phyloP scores from a whole-genome alignment of 1,140 invertebrate genomes.

The Drosophila novamexicana region DNA sequence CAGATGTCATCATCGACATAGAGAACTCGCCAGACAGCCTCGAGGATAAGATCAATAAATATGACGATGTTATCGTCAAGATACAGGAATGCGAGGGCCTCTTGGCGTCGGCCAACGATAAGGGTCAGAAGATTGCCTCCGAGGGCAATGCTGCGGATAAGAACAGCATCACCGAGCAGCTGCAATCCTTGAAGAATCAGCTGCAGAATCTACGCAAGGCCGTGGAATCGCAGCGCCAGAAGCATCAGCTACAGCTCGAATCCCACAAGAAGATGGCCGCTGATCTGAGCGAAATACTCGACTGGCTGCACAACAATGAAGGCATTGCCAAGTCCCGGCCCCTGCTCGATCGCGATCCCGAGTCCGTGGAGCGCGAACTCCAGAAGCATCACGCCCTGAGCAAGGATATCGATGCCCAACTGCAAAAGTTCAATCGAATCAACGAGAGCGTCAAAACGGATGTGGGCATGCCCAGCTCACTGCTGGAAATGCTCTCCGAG shows the following conservation, averaged over 20 bases:
- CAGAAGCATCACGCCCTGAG: slow-evolving; percentile 90
- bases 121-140: slow-evolving; percentile 95
- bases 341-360: slow-evolving; percentile 90
- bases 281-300: slow-evolving; percentile 92
- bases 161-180: slow-evolving; percentile 93
- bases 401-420: slow-evolving; percentile 89
- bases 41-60: slow-evolving; percentile 94
- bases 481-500: slow-evolving; percentile 93
- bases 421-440: slow-evolving; percentile 89
- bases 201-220: slow-evolving; percentile 91
- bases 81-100: slow-evolving; percentile 95
- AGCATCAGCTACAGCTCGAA: slow-evolving; percentile 94
- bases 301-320: slow-evolving; percentile 94
- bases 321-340: slow-evolving; percentile 92
- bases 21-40: slow-evolving; percentile 91
- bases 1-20: slow-evolving; percentile 93
- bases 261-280: slow-evolving; percentile 92
- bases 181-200: slow-evolving; percentile 94
- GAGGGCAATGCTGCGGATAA: slow-evolving; percentile 94
- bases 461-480: slow-evolving; percentile 90
- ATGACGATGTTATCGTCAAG: slow-evolving; percentile 92
- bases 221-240: slow-evolving; percentile 93
- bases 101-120: slow-evolving; percentile 93
- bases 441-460: slow-evolving; percentile 89
- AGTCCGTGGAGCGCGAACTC: slow-evolving; percentile 92